Evolutionary conservation across 1,140 invertebrate species (phyloP).

Genomic region (Rhopalosiphum maidis): DNA sequence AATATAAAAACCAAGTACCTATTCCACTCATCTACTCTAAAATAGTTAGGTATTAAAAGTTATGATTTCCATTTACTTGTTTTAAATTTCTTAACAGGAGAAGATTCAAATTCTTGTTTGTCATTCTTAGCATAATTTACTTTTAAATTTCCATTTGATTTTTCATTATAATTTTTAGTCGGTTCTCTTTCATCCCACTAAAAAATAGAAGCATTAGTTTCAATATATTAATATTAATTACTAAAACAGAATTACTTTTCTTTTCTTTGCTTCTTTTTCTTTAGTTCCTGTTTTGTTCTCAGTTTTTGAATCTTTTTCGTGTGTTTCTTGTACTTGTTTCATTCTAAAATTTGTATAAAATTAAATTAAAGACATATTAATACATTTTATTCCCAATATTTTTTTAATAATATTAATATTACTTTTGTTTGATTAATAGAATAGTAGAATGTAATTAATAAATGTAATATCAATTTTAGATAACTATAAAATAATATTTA

Average conservation of each 20-base stretch:
- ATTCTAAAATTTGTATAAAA: constrained; percentile 17
- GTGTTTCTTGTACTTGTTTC: constrained; percentile 37
- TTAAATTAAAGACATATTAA: not conserved
- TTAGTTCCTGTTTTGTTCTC: constrained; percentile 14
- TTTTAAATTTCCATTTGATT: constrained; percentile 45
- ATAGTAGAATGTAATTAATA: not conserved
- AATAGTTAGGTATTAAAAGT: not conserved
- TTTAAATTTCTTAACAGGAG: constrained; percentile 35
- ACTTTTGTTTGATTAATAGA: not conserved
- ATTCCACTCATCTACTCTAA: not conserved
- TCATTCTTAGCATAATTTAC: constrained; percentile 29
- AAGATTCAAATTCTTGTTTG: constrained; percentile 3
- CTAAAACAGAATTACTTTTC: constrained; percentile 32
- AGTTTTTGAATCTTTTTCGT: constrained; percentile 4
- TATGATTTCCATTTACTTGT: constrained; percentile 14
- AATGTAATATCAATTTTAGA: not conserved
- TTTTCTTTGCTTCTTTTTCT: constrained; percentile 40
- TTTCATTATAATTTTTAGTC: not conserved
- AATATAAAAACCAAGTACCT: not conserved
- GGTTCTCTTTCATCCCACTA: constrained; percentile 47
- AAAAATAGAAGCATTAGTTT: not conserved
- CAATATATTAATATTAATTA: not conserved
- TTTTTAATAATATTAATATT: not conserved
- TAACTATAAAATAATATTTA: not conserved
- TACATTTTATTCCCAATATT: not conserved